Percentiles rank a stretch among this genome's conserved stretches.
Conservation (phyloP, 2,797 vertebrate genomes). For the Nothura maculosa region DNA sequence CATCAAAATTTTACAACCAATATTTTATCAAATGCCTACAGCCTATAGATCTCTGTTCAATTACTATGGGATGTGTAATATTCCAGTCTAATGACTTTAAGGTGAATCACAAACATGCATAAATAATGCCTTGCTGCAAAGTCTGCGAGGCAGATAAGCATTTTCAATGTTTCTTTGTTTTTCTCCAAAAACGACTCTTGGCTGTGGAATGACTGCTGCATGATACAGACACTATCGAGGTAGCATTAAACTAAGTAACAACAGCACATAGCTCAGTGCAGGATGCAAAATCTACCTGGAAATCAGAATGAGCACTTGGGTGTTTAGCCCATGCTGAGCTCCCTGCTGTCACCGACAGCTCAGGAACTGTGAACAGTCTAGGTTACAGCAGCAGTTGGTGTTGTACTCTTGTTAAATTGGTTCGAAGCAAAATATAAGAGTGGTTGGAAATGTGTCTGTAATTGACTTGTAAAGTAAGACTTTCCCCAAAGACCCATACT, state of each 20-base stretch:
- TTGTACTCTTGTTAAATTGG: not conserved
- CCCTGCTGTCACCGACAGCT: slow-evolving; percentile 27
- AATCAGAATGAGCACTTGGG: slow-evolving; percentile 7
- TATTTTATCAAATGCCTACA: not conserved
- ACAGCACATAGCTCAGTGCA: not conserved
- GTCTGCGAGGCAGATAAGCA: not conserved
- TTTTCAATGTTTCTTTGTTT: not conserved
- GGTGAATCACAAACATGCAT: not conserved
- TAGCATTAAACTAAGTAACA: not conserved
- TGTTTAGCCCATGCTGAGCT: slow-evolving; percentile 35
- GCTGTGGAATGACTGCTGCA: not conserved
- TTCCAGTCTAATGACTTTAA: not conserved
- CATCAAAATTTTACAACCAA: not conserved
- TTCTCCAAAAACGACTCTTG: not conserved
- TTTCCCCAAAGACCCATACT: not conserved
- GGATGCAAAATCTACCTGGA: not conserved
- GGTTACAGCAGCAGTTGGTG: not conserved
- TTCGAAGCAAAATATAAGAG: slow-evolving; percentile 9
- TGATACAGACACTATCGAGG: fast-evolving
- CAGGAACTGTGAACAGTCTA: not conserved
- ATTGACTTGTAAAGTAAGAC: not conserved
- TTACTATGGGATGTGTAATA: not conserved
- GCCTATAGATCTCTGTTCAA: not conserved
- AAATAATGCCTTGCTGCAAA: not conserved
- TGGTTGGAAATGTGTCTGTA: not conserved